These are phyloP conservation scores for Chanos chanos DNA, from an alignment of 2,797 vertebrate genomes.

Conservation along the genomic window DNA sequence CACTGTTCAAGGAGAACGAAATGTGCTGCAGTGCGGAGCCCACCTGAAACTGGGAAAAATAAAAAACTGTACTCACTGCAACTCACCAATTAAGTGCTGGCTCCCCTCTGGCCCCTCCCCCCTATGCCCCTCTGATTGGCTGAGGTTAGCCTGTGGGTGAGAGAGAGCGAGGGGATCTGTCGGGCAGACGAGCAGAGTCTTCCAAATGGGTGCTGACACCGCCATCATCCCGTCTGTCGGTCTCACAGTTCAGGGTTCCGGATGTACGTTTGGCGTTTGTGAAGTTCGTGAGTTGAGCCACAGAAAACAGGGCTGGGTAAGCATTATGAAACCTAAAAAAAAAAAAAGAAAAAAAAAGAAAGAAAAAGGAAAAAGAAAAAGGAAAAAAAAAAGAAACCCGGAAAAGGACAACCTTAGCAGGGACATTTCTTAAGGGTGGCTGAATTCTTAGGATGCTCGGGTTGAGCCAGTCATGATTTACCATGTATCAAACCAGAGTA, in stretches of 20 bases:
- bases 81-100: conserved; percentile 86
- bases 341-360: conserved; percentile 39
- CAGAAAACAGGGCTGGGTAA: conserved; percentile 75
- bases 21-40: conserved; percentile 82
- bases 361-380: conserved; percentile 33
- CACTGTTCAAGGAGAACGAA: conserved; percentile 78
- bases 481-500: neutral
- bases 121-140: conserved; percentile 83
- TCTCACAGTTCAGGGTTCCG: conserved; percentile 72
- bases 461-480: neutral
- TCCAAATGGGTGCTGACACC: conserved; percentile 78
- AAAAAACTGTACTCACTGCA: conserved; percentile 78
- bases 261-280: conserved; percentile 63
- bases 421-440: neutral
- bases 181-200: conserved; percentile 78
- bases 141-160: conserved; percentile 85
- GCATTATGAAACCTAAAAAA: conserved; percentile 77
- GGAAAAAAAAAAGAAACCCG: conserved; percentile 5
- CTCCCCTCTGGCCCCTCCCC: conserved; percentile 84
- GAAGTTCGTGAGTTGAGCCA: conserved; percentile 75
- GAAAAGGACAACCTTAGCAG: neutral
- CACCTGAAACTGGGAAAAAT: conserved; percentile 83
- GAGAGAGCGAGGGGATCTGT: conserved; percentile 83
- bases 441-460: no score
- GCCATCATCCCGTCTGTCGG: conserved; percentile 75